A percentile compares a stretch with the other conserved stretches of the same genome.
These are phyloP conservation scores for Emys orbicularis DNA, from an alignment of 2,797 vertebrate genomes.

Conservation along the genomic window DNA sequence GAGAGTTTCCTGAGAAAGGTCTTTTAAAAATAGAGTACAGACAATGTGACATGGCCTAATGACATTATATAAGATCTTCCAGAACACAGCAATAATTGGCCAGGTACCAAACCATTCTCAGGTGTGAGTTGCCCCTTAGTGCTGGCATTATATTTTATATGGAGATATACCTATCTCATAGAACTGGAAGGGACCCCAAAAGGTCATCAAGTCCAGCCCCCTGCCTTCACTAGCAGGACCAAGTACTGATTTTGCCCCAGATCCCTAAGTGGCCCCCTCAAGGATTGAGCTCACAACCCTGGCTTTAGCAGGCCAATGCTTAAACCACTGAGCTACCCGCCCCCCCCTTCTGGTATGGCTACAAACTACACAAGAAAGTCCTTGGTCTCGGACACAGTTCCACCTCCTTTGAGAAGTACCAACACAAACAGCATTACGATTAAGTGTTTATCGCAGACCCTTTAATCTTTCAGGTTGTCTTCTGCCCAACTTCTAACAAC, in stretches of 20 bases:
- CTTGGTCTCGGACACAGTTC: background rate
- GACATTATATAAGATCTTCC: slow-evolving; percentile 8
- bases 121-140: slow-evolving; percentile 22
- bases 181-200: too few species aligned
- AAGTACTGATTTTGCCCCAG: too few species aligned
- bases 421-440: background rate
- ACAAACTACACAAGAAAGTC: background rate
- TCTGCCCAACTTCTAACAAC: background rate
- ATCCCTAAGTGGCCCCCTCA: too few species aligned
- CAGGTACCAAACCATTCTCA: slow-evolving; percentile 29
- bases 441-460: background rate
- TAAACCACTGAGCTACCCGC: too few species aligned
- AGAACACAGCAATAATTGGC: background rate
- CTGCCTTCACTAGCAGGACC: too few species aligned
- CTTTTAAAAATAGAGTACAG: background rate
- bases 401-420: background rate
- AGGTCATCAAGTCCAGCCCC: too few species aligned
- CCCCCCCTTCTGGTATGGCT: background rate
- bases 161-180: too few species aligned
- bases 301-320: too few species aligned
- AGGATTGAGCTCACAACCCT: too few species aligned
- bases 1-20: background rate
- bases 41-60: slow-evolving; percentile 30
- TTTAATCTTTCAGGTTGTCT: background rate
- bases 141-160: background rate